Evolutionary conservation across 92 coral and sea anemone genomes (phyloP), one percentile per base, ranked within the genome.

Genomic region (Siderastrea siderea): DNA sequence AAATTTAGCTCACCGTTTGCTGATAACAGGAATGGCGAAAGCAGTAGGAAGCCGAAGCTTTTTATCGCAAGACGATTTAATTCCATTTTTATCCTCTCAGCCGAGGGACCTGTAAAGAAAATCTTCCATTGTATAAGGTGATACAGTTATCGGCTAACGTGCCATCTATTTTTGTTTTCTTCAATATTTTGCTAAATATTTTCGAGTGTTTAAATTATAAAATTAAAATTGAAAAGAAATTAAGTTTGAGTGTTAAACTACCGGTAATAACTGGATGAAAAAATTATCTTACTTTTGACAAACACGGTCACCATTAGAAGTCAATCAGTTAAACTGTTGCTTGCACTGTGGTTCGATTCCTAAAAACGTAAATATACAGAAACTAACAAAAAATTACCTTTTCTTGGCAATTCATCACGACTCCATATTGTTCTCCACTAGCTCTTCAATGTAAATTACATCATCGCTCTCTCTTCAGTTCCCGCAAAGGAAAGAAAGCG

Each of bases 91-190:
- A 68, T 52, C 17, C 69, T 55, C 81, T 44, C 64, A 61, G 50
- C 87, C 45, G 73, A 84, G 81, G 71, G 50, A 62, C 80, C 80
- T 74, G 65, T 13, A 52, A 74, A 71, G 26, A 14, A 57, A 53
- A 67, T 26, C 53, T 0, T 66, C 13, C 54, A 14, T 62, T 48
- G 48, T 19, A 48, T 63, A 46, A 47, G 6, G 4, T 68, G 49
- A 38, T 15, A 12, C 3, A 61, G 6, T 14, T 12, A 76, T 16
- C 45, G 8, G 64, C 4, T n/a, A 59, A 58, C 55, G 47, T 16
- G 14, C 5, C 53, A 2, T 62, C 6, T 47, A 47, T 3, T 47
- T 2, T 61, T 5, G 17, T 38, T 8, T 47, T 47, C 3, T 10
- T 63, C 10, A 2, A n/a, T 4, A 63, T 61, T 6, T 61, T 17